phyloP scores from a whole-genome alignment of 2,888 invertebrate genomes.

The Eristalinus aeneus region DNA sequence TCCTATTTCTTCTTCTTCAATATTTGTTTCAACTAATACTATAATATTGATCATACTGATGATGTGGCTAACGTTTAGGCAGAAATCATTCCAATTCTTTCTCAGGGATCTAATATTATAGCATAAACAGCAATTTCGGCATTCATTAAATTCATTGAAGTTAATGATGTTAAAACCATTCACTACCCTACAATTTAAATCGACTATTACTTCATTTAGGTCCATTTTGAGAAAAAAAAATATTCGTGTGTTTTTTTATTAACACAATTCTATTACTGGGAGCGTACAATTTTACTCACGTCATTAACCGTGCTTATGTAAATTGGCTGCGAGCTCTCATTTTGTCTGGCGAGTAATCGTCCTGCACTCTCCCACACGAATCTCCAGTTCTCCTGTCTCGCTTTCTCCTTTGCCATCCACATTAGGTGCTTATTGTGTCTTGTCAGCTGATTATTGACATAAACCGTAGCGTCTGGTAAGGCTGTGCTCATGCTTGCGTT shows the following conservation, averaged over 20 bases:
- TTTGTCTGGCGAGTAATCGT: background rate
- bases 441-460: slow-evolving; percentile 27
- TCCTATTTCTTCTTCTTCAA: background rate
- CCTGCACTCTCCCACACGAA: slow-evolving; percentile 6
- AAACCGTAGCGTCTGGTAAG: background rate
- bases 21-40: background rate
- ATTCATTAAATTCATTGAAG: background rate
- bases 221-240: slow-evolving; percentile 3
- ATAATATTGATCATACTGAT: background rate
- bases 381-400: no score
- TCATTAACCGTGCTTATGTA: background rate
- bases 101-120: slow-evolving; percentile 1
- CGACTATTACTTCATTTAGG: background rate
- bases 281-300: background rate
- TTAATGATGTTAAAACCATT: slow-evolving; percentile 3
- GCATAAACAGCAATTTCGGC: background rate
- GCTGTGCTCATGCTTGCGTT: background rate
- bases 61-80: background rate
- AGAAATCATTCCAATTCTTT: slow-evolving; percentile 11
- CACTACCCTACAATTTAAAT: slow-evolving; percentile 19
- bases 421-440: slow-evolving; percentile 9
- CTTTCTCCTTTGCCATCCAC: no score
- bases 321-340: background rate
- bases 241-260: background rate
- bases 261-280: background rate